Conservation (phyloP, 2,888 invertebrate species). For the Gasteruption jaculator region DNA sequence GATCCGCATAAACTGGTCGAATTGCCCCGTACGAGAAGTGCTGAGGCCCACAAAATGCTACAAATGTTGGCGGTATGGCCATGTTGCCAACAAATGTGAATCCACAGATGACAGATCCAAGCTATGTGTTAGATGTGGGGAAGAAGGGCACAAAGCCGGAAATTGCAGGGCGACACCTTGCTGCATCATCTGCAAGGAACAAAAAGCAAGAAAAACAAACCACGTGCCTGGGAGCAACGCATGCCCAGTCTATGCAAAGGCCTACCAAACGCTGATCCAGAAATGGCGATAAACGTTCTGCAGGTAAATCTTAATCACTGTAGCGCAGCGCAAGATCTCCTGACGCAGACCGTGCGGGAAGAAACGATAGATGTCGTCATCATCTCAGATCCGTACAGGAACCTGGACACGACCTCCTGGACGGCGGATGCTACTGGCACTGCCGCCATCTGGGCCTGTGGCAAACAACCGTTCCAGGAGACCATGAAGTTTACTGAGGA, state of each 20-base stretch:
- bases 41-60: slow-evolving; percentile 14
- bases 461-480: slow-evolving; percentile 16
- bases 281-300: slow-evolving; percentile 16
- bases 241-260: slow-evolving; percentile 15
- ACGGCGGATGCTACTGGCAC: slow-evolving; percentile 6
- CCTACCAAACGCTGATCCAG: slow-evolving; percentile 12
- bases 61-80: slow-evolving; percentile 16
- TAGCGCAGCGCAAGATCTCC: slow-evolving; percentile 19
- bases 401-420: slow-evolving; percentile 13
- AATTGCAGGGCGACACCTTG: slow-evolving; percentile 1
- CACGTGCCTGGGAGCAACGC: slow-evolving; percentile 15
- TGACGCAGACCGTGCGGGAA: slow-evolving; percentile 19
- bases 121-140: slow-evolving; percentile 15
- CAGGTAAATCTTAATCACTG: no score
- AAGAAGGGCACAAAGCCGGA: slow-evolving; percentile 13
- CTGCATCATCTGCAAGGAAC: slow-evolving; percentile 15
- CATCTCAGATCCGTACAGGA: slow-evolving; percentile 18
- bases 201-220: not conserved
- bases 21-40: slow-evolving; percentile 11
- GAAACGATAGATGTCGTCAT: slow-evolving; percentile 15
- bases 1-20: slow-evolving; percentile 11
- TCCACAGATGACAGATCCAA: not conserved
- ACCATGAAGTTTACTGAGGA: not conserved
- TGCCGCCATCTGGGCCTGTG: slow-evolving; percentile 17
- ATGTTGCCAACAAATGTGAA: slow-evolving; percentile 10